A percentile compares a stretch with the other conserved stretches of the same genome.
Conservation (phyloP, 2,888 invertebrate species). For the Trypoxylon attenuatum region DNA sequence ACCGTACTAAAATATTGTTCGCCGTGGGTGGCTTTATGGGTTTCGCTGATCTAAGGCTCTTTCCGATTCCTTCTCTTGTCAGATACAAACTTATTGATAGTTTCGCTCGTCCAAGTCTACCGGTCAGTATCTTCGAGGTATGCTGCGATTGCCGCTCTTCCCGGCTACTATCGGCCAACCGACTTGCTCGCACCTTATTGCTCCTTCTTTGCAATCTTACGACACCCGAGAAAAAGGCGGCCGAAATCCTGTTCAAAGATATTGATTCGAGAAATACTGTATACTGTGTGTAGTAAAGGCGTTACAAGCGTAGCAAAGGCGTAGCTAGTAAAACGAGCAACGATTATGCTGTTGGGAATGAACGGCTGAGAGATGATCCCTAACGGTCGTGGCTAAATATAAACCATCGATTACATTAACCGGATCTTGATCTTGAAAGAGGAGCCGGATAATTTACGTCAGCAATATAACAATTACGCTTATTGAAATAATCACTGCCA, state of each 20-base stretch:
- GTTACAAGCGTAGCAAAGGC: too few species aligned
- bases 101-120: constrained; percentile 52
- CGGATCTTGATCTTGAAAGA: not conserved
- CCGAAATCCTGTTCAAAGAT: not conserved
- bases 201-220: not conserved
- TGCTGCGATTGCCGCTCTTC: constrained; percentile 4
- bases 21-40: constrained; percentile 71
- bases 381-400: not conserved
- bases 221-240: constrained; percentile 8
- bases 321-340: too few species aligned
- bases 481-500: constrained; percentile 15
- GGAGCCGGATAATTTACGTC: constrained; percentile 24
- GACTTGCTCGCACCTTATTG: not conserved
- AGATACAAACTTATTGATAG: constrained; percentile 68
- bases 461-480: constrained; percentile 13
- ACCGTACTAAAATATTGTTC: constrained; percentile 72
- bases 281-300: too few species aligned
- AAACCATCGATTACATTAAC: not conserved
- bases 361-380: too few species aligned
- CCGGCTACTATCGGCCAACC: constrained; percentile 33
- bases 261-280: too few species aligned
- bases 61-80: constrained; percentile 64
- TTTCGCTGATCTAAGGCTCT: constrained; percentile 63
- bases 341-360: too few species aligned
- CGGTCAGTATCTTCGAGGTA: constrained; percentile 35